Conservation (phyloP, 2,113 vertebrate genomes). For the Shinisaurus crocodilurus region DNA sequence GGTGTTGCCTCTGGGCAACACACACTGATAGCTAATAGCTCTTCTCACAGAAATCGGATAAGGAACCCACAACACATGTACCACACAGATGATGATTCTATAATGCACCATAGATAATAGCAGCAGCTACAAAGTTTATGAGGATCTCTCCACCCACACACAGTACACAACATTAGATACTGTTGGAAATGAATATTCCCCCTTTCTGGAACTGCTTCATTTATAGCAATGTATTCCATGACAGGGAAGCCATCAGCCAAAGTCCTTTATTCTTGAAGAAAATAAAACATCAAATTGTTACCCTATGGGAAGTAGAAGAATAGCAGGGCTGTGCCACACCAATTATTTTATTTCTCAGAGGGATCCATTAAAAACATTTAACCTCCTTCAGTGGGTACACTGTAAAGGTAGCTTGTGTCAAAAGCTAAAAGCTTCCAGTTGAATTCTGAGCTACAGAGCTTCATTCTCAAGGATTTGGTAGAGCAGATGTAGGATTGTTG, state of each 20-base stretch:
- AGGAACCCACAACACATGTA: no score
- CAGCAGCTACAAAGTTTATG: not conserved
- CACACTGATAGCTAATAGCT: no score
- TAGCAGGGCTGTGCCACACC: slow-evolving; percentile 40
- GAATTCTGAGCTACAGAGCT: slow-evolving; percentile 54
- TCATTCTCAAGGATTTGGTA: slow-evolving; percentile 42
- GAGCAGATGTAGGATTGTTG: slow-evolving; percentile 19
- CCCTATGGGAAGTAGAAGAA: slow-evolving; percentile 51
- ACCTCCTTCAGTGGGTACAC: slow-evolving; percentile 51
- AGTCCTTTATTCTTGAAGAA: slow-evolving; percentile 55
- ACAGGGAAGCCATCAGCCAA: slow-evolving; percentile 50
- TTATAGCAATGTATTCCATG: slow-evolving; percentile 50
- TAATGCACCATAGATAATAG: not conserved
- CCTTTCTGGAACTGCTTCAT: not conserved
- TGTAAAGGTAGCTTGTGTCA: slow-evolving; percentile 53
- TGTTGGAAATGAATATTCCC: slow-evolving; percentile 7
- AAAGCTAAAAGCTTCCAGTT: slow-evolving; percentile 50
- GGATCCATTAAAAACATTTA: slow-evolving; percentile 59
- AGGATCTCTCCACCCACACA: not conserved
- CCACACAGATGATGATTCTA: not conserved
- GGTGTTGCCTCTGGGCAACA: no score
- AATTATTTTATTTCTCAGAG: slow-evolving; percentile 70
- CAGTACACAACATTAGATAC: slow-evolving; percentile 26
- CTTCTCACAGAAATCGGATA: no score
- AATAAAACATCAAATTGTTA: slow-evolving; percentile 57